Percentiles rank a stretch among this genome's conserved stretches.
These are phyloP conservation scores for Metalampra italica DNA, from an alignment of 2,888 invertebrate species.

Conservation along the genomic window DNA sequence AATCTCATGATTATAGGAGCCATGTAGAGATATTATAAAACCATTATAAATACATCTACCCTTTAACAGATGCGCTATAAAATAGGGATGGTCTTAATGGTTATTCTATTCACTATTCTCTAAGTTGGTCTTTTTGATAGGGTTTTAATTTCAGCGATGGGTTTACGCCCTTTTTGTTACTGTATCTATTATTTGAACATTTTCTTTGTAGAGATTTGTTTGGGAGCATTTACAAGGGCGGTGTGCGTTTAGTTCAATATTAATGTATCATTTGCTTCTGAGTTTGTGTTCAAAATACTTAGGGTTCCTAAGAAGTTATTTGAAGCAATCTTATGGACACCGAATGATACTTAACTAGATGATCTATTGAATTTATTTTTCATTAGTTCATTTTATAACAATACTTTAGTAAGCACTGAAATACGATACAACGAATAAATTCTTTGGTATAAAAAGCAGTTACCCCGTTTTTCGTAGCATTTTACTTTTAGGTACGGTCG, in stretches of 20 bases:
- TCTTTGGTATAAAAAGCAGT: no score
- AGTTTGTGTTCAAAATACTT: not conserved
- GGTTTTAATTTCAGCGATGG: constrained; percentile 38
- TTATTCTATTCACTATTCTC: constrained; percentile 47
- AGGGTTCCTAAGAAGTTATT: no score
- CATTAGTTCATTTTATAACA: no score
- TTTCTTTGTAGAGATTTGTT: constrained; percentile 13
- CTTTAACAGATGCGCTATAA: constrained; percentile 53
- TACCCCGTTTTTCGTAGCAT: no score
- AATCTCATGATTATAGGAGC: constrained; percentile 69
- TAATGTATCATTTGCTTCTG: not conserved
- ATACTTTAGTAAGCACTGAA: no score
- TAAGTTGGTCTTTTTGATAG: constrained; percentile 44
- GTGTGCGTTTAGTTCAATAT: constrained; percentile 1
- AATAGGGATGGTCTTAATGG: constrained; percentile 40
- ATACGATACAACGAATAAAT: no score
- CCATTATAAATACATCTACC: constrained; percentile 73
- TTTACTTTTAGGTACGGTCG: no score
- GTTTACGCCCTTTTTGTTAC: constrained; percentile 28
- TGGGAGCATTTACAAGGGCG: constrained; percentile 12
- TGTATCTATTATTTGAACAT: constrained; percentile 13
- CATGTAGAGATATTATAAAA: constrained; percentile 54
- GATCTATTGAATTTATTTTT: no score
- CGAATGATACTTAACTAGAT: no score
- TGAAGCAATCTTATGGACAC: no score